phyloP scores from a whole-genome alignment of 30 jellyfish, hydroid and myxozoan species.

The Pelagia noctiluca region DNA sequence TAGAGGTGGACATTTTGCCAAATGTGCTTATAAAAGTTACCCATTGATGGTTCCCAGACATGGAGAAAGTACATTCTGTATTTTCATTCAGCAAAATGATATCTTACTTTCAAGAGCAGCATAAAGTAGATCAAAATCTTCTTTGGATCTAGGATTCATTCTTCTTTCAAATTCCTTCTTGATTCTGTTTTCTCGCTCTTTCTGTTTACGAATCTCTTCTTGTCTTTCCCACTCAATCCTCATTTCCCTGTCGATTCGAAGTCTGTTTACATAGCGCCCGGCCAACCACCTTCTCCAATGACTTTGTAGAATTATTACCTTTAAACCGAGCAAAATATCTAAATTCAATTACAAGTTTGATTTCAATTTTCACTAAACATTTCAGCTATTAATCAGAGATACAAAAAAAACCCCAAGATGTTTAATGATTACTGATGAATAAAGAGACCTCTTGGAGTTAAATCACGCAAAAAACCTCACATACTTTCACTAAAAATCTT shows the following conservation, averaged over 20 bases:
- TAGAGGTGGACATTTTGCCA: too few relatives aligned
- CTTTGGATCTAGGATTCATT: constrained; percentile 93
- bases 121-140: constrained; percentile 91
- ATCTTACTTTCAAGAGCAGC: constrained; percentile 95
- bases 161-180: constrained; percentile 87
- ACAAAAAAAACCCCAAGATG: too few relatives aligned
- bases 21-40: too few relatives aligned
- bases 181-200: constrained; percentile 85
- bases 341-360: too few relatives aligned
- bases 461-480: too few relatives aligned
- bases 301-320: constrained; percentile 91
- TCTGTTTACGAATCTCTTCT: constrained; percentile 62
- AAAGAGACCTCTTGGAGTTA: too few relatives aligned
- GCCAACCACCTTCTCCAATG: constrained; percentile 98
- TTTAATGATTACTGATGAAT: too few relatives aligned
- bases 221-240: constrained; percentile 92
- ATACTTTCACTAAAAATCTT: too few relatives aligned
- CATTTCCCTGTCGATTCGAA: constrained; percentile 70
- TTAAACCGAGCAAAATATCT: background rate
- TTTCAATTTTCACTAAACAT: too few relatives aligned
- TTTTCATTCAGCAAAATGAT: background rate
- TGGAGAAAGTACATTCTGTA: background rate
- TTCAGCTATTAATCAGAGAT: too few relatives aligned
- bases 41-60: background rate
- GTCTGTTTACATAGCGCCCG: constrained; percentile 67